Evolutionary conservation across 2,888 invertebrate species (phyloP).

Genomic region (Arctia plantaginis): DNA sequence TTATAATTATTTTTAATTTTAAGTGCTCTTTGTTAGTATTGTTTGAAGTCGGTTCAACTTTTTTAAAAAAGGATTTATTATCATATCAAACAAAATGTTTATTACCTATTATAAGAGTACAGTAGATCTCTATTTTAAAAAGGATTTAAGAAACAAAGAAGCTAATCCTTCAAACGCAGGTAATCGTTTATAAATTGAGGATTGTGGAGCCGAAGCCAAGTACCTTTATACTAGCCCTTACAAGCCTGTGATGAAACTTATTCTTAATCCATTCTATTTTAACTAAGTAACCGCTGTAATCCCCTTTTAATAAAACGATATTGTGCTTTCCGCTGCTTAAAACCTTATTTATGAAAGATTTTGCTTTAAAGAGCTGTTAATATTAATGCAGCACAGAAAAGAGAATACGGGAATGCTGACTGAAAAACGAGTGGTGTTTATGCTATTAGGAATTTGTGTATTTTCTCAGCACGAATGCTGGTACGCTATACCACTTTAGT

Average conservation of each 20-base stretch:
- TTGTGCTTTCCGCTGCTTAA: constrained; percentile 34
- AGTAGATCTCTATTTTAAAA: not conserved
- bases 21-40: too few species aligned
- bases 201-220: not conserved
- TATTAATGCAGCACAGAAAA: constrained; percentile 40
- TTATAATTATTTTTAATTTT: too few species aligned
- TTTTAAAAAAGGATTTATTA: too few species aligned
- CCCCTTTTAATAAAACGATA: constrained; percentile 47
- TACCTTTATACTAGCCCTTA: not conserved
- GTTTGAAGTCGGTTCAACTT: too few species aligned
- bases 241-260: constrained; percentile 18
- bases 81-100: too few species aligned
- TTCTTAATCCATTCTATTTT: constrained; percentile 29
- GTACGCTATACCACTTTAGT: too few species aligned
- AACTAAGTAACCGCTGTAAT: constrained; percentile 38
- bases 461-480: too few species aligned
- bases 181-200: constrained; percentile 1
- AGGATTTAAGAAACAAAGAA: not conserved
- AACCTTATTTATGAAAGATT: constrained; percentile 43
- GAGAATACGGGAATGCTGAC: constrained; percentile 18
- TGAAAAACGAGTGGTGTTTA: not conserved
- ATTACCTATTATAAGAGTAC: too few species aligned
- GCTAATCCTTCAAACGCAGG: not conserved
- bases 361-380: constrained; percentile 41
- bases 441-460: not conserved